A percentile compares a stretch with the other conserved stretches of the same genome.
These are phyloP conservation scores for Acholoe squamosa DNA, from an alignment of 2,888 invertebrate species.

Conservation along the genomic window DNA sequence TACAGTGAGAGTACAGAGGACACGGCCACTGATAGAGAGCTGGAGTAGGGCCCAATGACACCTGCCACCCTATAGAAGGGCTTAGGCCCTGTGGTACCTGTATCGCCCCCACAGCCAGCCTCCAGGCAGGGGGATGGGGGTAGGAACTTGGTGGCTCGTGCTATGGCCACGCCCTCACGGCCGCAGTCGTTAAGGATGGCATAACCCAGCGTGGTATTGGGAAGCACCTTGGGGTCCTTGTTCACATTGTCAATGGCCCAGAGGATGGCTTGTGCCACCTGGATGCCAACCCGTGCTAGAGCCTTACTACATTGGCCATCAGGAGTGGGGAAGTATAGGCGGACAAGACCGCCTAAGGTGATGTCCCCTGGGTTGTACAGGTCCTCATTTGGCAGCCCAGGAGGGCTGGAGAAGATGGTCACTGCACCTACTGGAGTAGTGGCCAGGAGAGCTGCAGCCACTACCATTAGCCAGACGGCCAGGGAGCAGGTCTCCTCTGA, in stretches of 20 bases:
- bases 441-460: background rate
- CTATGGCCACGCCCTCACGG: slow-evolving; percentile 38
- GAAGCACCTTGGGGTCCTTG: slow-evolving; percentile 33
- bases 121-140: slow-evolving; percentile 27
- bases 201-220: slow-evolving; percentile 54
- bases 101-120: background rate
- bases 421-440: background rate
- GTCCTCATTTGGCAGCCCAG: slow-evolving; percentile 47
- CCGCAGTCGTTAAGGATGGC: slow-evolving; percentile 59
- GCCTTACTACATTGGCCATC: slow-evolving; percentile 13
- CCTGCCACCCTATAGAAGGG: slow-evolving; percentile 54
- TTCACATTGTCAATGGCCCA: slow-evolving; percentile 49
- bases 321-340: slow-evolving; percentile 17
- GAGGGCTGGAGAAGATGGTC: slow-evolving; percentile 18
- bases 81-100: background rate
- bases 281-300: slow-evolving; percentile 40
- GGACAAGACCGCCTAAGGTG: slow-evolving; percentile 28
- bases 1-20: slow-evolving; percentile 22
- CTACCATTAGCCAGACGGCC: background rate
- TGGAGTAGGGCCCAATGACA: slow-evolving; percentile 49
- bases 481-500: background rate
- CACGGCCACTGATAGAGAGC: slow-evolving; percentile 44
- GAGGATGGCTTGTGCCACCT: slow-evolving; percentile 46
- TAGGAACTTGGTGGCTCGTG: slow-evolving; percentile 20
- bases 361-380: slow-evolving; percentile 36